phyloP scores from a whole-genome alignment of 2,113 vertebrate species.

The Boulengeromyrus knoepffleri region DNA sequence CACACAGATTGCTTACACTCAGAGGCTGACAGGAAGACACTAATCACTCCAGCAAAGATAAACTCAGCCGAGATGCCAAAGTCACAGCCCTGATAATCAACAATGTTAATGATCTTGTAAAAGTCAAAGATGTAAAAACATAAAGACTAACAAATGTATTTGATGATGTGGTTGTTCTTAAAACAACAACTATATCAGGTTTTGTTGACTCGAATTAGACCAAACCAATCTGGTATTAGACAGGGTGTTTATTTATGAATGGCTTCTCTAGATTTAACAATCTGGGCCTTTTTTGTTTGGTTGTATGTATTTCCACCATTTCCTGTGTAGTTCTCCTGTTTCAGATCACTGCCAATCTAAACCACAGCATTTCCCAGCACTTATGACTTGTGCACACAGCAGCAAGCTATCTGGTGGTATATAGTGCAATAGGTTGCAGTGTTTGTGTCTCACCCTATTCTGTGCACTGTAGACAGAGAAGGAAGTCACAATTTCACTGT shows the following conservation, averaged over 20 bases:
- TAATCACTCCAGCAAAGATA: background rate
- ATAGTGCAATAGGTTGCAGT: background rate
- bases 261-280: background rate
- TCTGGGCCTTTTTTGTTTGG: background rate
- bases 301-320: conserved; percentile 8
- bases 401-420: background rate
- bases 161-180: background rate
- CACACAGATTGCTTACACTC: background rate
- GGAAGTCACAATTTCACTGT: background rate
- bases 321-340: background rate
- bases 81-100: background rate
- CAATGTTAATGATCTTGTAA: background rate
- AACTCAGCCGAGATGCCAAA: background rate
- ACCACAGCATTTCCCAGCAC: background rate
- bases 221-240: background rate
- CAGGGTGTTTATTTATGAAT: background rate
- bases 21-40: background rate
- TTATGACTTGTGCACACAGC: background rate
- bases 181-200: background rate
- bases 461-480: background rate
- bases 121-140: background rate
- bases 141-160: background rate
- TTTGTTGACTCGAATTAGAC: background rate
- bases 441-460: background rate
- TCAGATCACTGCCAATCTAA: background rate